Base-by-base conservation (phyloP, 2,797 vertebrate genomes). In the Poeciliopsis paucimaculata region DNA sequence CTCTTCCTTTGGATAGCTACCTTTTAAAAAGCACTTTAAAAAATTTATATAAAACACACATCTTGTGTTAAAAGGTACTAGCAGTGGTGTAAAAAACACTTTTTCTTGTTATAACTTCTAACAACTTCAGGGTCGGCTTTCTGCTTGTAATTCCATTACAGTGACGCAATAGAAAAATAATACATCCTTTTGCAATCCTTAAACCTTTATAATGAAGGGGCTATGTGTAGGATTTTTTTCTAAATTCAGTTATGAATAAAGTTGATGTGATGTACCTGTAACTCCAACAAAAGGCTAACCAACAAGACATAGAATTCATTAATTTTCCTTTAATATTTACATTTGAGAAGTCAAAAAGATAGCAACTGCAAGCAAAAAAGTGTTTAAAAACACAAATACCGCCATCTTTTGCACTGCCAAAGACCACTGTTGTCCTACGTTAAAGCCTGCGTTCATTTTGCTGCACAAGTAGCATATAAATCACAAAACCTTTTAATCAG, bases 401-500 rank as follows among this genome's bases (percentile, higher is more conserved):
- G 5, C 26, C 20, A 51, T 36, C 4, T 12, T 53, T 36, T 26
- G 43, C 18, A 15, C 39, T 76, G 57, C 5, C 20, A 73, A 45
- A 34, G 12, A 49, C 5, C 23, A 70, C 39, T 70, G n/a, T 70
- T 68, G 20, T 39, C 62, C 62, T 66, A 11, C 8, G 4, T 15
- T 41, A 26, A 68, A 10, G 15, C 46, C 23, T 26, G 0, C 23
- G 26, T 55, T 41, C 9, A 72, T 23, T 28, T 11, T 43, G 6
- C 5, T 46, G 2, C 49, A 82, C 77, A 12, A 51, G 26, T 78
- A 60, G 46, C 43, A 77, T 11, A 60, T 73, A 78, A 82, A 80
- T 86, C 1, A 78, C 13, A 73, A 51, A 62, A 62, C 20, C 26
- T 36, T 66, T 80, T n/a, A 73, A 82, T 79, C 43, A 81, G 13